Evolutionary conservation across 2,888 invertebrate genomes (phyloP).

Genomic region (Trachelus iudaicus): DNA sequence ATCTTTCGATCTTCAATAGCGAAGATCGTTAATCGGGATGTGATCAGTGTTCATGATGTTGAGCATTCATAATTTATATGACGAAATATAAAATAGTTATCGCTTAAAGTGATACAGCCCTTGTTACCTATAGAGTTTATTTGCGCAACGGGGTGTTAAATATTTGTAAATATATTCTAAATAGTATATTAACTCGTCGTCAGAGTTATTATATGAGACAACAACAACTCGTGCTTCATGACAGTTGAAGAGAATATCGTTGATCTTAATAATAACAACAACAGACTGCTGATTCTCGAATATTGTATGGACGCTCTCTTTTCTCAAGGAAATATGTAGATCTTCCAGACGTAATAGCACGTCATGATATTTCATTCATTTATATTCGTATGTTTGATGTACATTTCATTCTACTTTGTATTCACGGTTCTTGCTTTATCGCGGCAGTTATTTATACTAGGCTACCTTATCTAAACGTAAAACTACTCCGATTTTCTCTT

Average conservation of each 20-base stretch:
- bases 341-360: neutral
- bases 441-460: neutral
- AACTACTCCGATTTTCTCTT: neutral
- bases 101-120: neutral
- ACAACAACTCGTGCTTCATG: neutral
- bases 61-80: neutral
- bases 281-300: neutral
- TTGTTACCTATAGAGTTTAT: neutral
- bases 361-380: neutral
- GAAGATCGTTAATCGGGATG: neutral
- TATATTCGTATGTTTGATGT: neutral
- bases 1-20: neutral
- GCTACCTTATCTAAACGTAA: neutral
- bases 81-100: neutral
- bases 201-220: neutral
- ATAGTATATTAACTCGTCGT: neutral
- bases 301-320: neutral
- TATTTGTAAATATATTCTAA: neutral
- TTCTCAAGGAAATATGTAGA: neutral
- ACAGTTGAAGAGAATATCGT: neutral
- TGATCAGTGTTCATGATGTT: neutral
- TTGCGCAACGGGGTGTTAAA: neutral
- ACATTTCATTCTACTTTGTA: neutral
- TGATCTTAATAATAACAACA: neutral
- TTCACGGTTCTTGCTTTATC: neutral